Percentiles rank a stretch among this genome's conserved stretches.
These are phyloP conservation scores for Morpho achilles DNA, from an alignment of 2,888 invertebrate species.

Conservation along the genomic window DNA sequence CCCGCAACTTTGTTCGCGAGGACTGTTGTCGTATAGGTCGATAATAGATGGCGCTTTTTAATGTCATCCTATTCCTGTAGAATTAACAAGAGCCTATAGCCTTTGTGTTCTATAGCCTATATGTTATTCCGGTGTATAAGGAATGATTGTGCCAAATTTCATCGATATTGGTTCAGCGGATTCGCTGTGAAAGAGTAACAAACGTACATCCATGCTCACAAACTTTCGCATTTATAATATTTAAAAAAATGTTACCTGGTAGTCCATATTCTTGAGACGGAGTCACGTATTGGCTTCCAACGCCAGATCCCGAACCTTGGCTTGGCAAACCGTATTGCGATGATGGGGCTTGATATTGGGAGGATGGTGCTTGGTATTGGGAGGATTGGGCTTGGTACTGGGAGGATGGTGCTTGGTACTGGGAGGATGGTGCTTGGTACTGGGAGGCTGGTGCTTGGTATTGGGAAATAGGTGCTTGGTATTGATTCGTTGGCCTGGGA, in stretches of 20 bases:
- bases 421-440: slow-evolving; percentile 14
- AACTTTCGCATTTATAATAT: too few relatives aligned
- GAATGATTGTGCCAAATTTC: too few relatives aligned
- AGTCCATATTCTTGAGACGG: slow-evolving; percentile 50
- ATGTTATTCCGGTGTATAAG: too few relatives aligned
- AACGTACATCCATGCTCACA: too few relatives aligned
- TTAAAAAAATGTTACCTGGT: slow-evolving; percentile 30
- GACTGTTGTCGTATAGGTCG: too few relatives aligned
- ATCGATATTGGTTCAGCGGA: too few relatives aligned
- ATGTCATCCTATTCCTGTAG: too few relatives aligned
- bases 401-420: slow-evolving; percentile 18
- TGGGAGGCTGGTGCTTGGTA: slow-evolving; percentile 12
- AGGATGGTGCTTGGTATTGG: slow-evolving; percentile 33
- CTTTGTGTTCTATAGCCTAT: too few relatives aligned
- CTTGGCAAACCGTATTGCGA: slow-evolving; percentile 34
- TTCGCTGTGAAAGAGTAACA: too few relatives aligned
- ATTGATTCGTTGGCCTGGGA: slow-evolving; percentile 24
- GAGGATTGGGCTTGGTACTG: slow-evolving; percentile 34
- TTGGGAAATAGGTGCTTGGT: slow-evolving; percentile 11
- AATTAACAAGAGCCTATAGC: too few relatives aligned
- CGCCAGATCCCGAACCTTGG: slow-evolving; percentile 16
- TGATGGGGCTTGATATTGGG: slow-evolving; percentile 33
- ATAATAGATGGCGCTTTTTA: too few relatives aligned
- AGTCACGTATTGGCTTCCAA: slow-evolving; percentile 21
- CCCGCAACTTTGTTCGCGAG: too few relatives aligned